A percentile compares a stretch with the other conserved stretches of the same genome.
These are phyloP conservation scores for Melinaea marsaeus DNA, from an alignment of 2,888 invertebrate genomes.

Conservation along the genomic window DNA sequence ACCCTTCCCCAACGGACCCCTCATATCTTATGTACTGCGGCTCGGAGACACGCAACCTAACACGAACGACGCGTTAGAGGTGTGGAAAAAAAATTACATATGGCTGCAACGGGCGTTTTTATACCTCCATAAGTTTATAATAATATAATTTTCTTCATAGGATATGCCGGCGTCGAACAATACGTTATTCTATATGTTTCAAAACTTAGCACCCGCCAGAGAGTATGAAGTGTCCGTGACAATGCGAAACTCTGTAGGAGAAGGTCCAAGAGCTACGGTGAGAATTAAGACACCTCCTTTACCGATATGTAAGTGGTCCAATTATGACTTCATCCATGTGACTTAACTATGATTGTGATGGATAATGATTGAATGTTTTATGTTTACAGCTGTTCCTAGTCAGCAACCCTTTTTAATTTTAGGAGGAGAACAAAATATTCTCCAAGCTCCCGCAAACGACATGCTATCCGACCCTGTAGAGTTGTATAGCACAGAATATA, in stretches of 20 bases:
- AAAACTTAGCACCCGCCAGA: constrained; percentile 82
- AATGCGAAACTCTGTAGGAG: constrained; percentile 88
- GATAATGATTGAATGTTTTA: not conserved
- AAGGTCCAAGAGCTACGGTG: constrained; percentile 83
- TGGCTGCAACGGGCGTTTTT: not conserved
- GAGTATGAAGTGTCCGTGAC: constrained; percentile 88
- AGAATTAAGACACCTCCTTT: constrained; percentile 82
- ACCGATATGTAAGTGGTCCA: constrained; percentile 75
- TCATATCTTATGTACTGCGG: constrained; percentile 89
- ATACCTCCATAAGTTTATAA: no score
- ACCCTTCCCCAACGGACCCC: constrained; percentile 90
- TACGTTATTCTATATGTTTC: constrained; percentile 85
- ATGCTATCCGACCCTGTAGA: constrained; percentile 83
- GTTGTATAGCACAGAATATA: constrained; percentile 78
- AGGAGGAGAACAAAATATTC: constrained; percentile 82
- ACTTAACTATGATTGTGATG: not conserved
- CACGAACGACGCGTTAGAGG: constrained; percentile 82
- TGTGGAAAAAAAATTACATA: constrained; percentile 43
- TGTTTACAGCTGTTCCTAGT: constrained; percentile 79
- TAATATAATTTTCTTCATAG: constrained; percentile 56
- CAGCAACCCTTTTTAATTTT: constrained; percentile 84
- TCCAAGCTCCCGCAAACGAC: constrained; percentile 81
- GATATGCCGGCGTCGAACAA: constrained; percentile 86
- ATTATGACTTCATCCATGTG: not conserved
- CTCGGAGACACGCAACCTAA: constrained; percentile 78